A percentile compares a stretch with the other conserved stretches of the same genome.
Conservation (phyloP, 2,113 vertebrate species). For the Ellobius talpinus region DNA sequence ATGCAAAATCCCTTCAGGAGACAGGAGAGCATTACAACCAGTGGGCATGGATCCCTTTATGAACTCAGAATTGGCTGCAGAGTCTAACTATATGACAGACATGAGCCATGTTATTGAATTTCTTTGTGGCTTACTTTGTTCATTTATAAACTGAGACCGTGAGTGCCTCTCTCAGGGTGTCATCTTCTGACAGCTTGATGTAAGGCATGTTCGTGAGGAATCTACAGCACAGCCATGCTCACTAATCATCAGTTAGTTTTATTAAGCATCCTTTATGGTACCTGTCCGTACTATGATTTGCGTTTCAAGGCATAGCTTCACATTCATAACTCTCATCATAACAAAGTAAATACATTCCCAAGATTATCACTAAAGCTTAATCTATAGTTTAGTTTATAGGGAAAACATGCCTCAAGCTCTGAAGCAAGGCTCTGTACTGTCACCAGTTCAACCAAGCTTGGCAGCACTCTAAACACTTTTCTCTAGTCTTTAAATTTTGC, state of each 20-base stretch:
- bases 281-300: background rate
- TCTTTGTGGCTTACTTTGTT: constrained; percentile 37
- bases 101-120: background rate
- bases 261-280: background rate
- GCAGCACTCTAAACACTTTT: background rate
- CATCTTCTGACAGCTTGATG: background rate
- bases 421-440: background rate
- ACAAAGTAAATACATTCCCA: background rate
- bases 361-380: background rate
- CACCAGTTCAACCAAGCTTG: background rate
- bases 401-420: background rate
- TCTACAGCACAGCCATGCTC: background rate
- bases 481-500: background rate
- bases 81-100: background rate
- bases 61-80: background rate
- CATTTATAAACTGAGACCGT: constrained; percentile 10
- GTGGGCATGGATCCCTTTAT: background rate
- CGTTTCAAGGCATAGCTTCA: background rate
- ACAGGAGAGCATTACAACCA: constrained; percentile 29
- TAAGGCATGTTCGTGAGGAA: background rate
- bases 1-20: constrained; percentile 69
- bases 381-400: background rate
- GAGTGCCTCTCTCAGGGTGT: background rate
- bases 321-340: background rate
- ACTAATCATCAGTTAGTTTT: background rate